Evolutionary conservation across 2,113 vertebrate genomes (phyloP), one percentile per base, ranked within the genome.

Genomic region (Sakesphorus luctuosus): DNA sequence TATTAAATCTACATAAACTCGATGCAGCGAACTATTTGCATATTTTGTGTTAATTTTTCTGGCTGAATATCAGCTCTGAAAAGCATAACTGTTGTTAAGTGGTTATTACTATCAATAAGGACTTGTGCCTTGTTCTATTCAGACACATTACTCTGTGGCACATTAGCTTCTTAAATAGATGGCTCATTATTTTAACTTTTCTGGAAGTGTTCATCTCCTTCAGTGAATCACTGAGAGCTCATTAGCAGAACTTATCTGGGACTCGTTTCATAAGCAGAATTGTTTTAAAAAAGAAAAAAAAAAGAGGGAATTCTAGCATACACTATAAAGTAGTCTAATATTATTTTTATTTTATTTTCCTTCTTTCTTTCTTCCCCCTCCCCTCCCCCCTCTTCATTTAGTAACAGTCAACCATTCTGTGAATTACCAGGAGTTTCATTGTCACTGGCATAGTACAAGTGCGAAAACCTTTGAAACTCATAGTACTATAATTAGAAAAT

Each of bases 21-120:
- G 84, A 44, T 74, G 19, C 33, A 67, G 24, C n/a, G 36, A 75
- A 81, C 25, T 74, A 61, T 72, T 90, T 68, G 44, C 43, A 71
- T 74, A 63, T 43, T 52, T 38, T 93, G 79, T 56, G 28, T 24
- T 77, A 52, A 9, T 59, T 90, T 94, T 92, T 92, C 47, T 92
- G 72, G 55, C 49, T 59, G 83, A 3, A n/a, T 72, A 63, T 7
- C 43, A 90, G 26, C 20, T 62, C 43, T 20, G 21, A 81, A 89
- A 75, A 80, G 24, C 18, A 44, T 63, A 49, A 31, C 36, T 29
- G 18, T 56, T 4, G 12, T 77, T 86, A 92, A 84, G 36, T 74
- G 11, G 18, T 65, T 91, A 72, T 76, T 87, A 28, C 38, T 65
- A 44, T 79, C 71, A 90, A 52, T 79, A 52, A 87, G 15, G 19